Evolutionary conservation across 2,797 vertebrate genomes (phyloP), one percentile per base, ranked within the genome.

Genomic region (Ctenopoma kingsleyae): DNA sequence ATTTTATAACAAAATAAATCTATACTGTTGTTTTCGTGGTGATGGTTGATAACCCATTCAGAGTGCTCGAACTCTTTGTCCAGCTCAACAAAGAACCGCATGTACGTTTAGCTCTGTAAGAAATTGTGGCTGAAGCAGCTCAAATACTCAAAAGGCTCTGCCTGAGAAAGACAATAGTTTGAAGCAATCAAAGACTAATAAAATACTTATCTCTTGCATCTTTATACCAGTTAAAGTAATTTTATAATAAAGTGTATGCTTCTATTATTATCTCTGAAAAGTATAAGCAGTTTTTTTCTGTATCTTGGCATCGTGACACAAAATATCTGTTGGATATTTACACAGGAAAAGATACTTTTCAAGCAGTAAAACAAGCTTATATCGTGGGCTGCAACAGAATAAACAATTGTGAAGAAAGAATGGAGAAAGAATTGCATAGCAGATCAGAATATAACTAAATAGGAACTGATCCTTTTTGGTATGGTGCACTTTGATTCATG

Each of bases 391-490:
- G 93, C 90, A 88, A 96, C 84, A 94, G 95, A 95, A 95, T 88
- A 92, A 92, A 91, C 66, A 71, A 71, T 78, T 81, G 75, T 81
- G 85, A 87, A 88, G 93, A 86, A 90, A 86, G 78, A 85, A 87
- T 74, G 83, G 87, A 95, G 95, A 91, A 88, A 96, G 92, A 94
- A 94, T 98, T 98, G 97, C 97, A 99, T 99, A 99, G 97, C 96
- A 94, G 93, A 94, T 96, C 90, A 94, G 96, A 94, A 94, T 92
- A 81, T 85, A 95, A 96, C 92, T 92, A 92, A 95, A 93, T 85
- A 89, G 76, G 81, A 91, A 90, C 85, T 86, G 92, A 91, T 94
- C 83, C 82, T 85, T 95, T 97, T 97, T 97, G 96, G 95, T 98
- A 96, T 94, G 95, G 94, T 91, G 95, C 90, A 85, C 83, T 85